These are phyloP conservation scores for Hemicordylus capensis DNA, from an alignment of 2,113 vertebrate species.

Conservation along the genomic window DNA sequence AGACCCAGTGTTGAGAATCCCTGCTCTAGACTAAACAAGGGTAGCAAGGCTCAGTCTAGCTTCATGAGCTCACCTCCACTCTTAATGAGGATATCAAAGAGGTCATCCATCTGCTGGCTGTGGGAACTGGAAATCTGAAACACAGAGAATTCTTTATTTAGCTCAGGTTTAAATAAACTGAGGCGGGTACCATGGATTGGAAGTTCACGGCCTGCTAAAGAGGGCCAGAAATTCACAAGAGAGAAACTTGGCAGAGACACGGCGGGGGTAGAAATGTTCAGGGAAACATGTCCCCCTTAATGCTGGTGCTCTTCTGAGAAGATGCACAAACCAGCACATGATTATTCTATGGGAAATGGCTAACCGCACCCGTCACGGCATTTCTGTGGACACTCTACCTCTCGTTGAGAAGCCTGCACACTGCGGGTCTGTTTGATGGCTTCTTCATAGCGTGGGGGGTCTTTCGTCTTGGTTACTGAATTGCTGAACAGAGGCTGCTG, in stretches of 20 bases:
- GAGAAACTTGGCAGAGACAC: too few relatives aligned
- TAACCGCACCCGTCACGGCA: not conserved
- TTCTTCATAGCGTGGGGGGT: slow-evolving; percentile 95
- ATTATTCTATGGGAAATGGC: not conserved
- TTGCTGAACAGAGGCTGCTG: slow-evolving; percentile 79
- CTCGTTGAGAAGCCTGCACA: slow-evolving; percentile 75
- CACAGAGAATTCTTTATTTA: slow-evolving; percentile 36
- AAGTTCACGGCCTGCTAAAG: not conserved
- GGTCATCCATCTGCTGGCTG: slow-evolving; percentile 98
- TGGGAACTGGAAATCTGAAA: slow-evolving; percentile 85
- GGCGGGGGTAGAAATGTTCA: not conserved
- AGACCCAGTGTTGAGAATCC: too few relatives aligned
- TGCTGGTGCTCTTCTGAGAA: not conserved
- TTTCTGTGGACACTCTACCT: slow-evolving; percentile 74
- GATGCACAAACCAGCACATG: too few relatives aligned
- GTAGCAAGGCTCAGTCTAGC: not conserved
- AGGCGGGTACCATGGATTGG: not conserved
- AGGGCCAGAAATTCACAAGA: not conserved
- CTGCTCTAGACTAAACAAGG: not conserved
- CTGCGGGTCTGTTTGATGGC: slow-evolving; percentile 93
- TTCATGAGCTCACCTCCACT: slow-evolving; percentile 87
- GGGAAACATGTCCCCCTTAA: not conserved
- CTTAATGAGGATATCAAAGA: slow-evolving; percentile 98
- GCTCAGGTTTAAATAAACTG: too few relatives aligned
- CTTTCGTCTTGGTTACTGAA: slow-evolving; percentile 83